These are phyloP conservation scores for Aspidoscelis tigris DNA, from an alignment of 2,113 vertebrate genomes.

Conservation along the genomic window DNA sequence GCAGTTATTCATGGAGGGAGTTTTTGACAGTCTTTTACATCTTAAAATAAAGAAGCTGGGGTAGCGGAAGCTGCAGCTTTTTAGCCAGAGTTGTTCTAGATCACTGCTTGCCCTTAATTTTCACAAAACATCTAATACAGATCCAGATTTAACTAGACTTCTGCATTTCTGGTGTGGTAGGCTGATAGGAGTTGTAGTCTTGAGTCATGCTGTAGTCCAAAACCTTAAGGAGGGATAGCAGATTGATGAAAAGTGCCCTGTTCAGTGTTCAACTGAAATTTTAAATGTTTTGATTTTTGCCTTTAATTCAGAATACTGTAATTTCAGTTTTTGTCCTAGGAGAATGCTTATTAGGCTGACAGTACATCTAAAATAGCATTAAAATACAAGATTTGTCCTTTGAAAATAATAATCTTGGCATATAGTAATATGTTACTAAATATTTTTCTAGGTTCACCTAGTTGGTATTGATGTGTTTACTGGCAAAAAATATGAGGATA, in stretches of 20 bases:
- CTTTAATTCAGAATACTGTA: too few relatives aligned
- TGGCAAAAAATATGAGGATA: slow-evolving; percentile 98
- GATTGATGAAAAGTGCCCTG: too few relatives aligned
- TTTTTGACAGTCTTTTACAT: neutral
- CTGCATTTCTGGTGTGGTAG: neutral
- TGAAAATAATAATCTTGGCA: neutral
- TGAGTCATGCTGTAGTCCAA: too few relatives aligned
- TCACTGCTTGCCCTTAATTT: neutral
- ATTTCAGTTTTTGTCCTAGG: neutral
- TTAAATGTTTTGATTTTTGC: too few relatives aligned
- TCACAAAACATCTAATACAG: neutral
- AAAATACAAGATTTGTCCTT: neutral
- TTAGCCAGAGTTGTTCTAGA: neutral
- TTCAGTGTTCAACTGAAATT: too few relatives aligned
- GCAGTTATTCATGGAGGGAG: neutral
- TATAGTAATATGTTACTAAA: neutral
- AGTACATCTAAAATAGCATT: neutral
- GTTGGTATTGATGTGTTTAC: slow-evolving; percentile 98
- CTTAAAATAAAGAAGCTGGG: neutral
- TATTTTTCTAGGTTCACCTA: slow-evolving; percentile 88
- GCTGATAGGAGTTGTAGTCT: too few relatives aligned
- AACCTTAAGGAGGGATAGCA: too few relatives aligned
- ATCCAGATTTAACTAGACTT: too few relatives aligned
- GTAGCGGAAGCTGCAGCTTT: neutral
- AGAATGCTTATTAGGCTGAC: neutral